Conservation (phyloP, 2,113 vertebrate species). For the Clarias batrachus region DNA sequence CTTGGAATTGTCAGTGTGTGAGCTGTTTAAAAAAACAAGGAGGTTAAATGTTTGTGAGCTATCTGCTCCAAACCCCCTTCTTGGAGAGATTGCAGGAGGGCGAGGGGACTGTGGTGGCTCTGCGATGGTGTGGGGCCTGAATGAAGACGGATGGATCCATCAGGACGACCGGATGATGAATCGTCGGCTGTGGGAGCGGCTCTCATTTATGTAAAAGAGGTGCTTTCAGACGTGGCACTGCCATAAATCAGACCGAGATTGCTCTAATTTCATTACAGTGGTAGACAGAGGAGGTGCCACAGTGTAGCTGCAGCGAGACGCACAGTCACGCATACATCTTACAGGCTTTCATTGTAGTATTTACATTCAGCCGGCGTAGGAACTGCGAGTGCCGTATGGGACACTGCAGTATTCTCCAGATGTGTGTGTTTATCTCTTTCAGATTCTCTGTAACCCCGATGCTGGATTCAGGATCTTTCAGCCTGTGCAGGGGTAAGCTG, state of each 20-base stretch:
- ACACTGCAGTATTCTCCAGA: conserved; percentile 39
- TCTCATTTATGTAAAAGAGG: conserved; percentile 72
- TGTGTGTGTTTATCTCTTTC: conserved; percentile 31
- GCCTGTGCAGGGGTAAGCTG: not conserved
- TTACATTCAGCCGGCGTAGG: conserved; percentile 27
- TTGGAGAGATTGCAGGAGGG: conserved; percentile 11
- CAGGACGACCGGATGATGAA: conserved; percentile 66
- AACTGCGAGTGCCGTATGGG: conserved; percentile 22
- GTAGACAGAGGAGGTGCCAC: conserved; percentile 54
- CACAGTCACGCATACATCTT: not conserved
- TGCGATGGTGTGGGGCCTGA: conserved; percentile 56
- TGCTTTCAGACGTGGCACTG: conserved; percentile 62
- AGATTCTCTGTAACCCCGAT: conserved; percentile 5
- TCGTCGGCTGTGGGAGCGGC: conserved; percentile 59
- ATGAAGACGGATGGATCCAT: conserved; percentile 68
- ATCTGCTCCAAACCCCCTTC: not conserved
- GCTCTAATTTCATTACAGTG: conserved; percentile 66
- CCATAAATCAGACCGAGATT: conserved; percentile 69
- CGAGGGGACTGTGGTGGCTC: conserved; percentile 53
- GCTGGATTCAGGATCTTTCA: conserved; percentile 7
- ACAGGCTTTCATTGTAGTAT: conserved; percentile 24
- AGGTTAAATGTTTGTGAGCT: conserved; percentile 49
- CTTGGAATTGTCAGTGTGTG: conserved; percentile 16
- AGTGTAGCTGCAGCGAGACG: conserved; percentile 8
- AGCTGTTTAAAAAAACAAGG: conserved; percentile 43